Evolutionary conservation across 2,888 invertebrate species (phyloP).

Genomic region (Scaptomyza reducta): DNA sequence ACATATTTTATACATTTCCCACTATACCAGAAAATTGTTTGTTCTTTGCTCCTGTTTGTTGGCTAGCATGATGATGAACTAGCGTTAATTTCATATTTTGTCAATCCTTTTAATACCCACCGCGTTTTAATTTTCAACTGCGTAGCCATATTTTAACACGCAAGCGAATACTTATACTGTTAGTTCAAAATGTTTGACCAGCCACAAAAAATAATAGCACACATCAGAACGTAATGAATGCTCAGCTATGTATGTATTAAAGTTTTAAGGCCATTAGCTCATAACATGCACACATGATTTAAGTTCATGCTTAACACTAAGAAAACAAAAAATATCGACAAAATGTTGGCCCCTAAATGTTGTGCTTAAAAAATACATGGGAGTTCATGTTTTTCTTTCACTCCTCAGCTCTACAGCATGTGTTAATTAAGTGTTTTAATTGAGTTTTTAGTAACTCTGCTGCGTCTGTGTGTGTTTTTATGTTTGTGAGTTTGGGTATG

Average conservation of each 20-base stretch:
- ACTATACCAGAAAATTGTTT: too few species aligned
- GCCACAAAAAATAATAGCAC: constrained; percentile 4
- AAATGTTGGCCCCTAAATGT: not conserved
- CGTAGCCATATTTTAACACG: constrained; percentile 53
- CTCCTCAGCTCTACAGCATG: constrained; percentile 4
- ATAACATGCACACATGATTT: constrained; percentile 34
- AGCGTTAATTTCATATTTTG: constrained; percentile 58
- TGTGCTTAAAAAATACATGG: constrained; percentile 5
- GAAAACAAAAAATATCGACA: constrained; percentile 3
- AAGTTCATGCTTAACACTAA: constrained; percentile 8
- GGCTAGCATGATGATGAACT: constrained; percentile 8
- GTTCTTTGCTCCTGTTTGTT: constrained; percentile 22
- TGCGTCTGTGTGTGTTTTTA: constrained; percentile 2
- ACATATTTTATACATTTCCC: too few species aligned
- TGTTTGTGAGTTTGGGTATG: constrained; percentile 7
- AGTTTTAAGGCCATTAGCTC: constrained; percentile 15
- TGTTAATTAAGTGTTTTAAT: constrained; percentile 59
- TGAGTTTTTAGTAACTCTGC: constrained; percentile 29
- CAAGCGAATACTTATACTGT: constrained; percentile 67
- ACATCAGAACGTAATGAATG: constrained; percentile 4
- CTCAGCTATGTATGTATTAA: constrained; percentile 16
- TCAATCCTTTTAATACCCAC: constrained; percentile 60
- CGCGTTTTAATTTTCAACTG: constrained; percentile 50
- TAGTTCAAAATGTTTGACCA: constrained; percentile 36
- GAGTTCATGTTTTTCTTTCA: constrained; percentile 8